These are phyloP conservation scores for Heterotilapia buettikoferi DNA, from an alignment of 2,113 vertebrate genomes.

Conservation along the genomic window DNA sequence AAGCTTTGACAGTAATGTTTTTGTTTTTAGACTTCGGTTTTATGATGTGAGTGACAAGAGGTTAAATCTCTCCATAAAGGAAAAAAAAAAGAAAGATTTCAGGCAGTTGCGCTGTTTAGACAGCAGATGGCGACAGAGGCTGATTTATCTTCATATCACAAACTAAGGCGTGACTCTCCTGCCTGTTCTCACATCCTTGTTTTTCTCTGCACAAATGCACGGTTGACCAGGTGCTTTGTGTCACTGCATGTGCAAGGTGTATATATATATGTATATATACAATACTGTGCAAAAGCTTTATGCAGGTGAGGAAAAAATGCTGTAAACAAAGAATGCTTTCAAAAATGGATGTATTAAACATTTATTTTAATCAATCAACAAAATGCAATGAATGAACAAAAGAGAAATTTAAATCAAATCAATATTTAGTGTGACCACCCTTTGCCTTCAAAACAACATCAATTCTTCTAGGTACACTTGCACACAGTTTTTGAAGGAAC, in stretches of 20 bases:
- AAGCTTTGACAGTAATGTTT: not conserved
- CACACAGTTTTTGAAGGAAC: not conserved
- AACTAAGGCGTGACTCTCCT: not conserved
- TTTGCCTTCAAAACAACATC: not conserved
- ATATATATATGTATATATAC: not conserved
- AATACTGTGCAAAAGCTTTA: not conserved
- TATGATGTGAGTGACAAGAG: not conserved
- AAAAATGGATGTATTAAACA: not conserved
- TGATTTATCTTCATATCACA: not conserved
- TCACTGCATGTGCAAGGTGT: not conserved
- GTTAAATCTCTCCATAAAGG: not conserved
- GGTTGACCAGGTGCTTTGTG: not conserved
- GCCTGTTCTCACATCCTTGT: not conserved
- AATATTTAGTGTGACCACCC: not conserved
- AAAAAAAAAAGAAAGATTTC: not conserved
- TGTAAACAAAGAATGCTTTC: not conserved
- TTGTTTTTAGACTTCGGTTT: not conserved
- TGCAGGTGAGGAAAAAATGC: not conserved
- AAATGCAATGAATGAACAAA: not conserved
- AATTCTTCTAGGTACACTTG: not conserved
- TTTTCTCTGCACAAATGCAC: not conserved
- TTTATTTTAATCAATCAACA: not conserved
- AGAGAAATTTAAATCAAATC: not conserved
- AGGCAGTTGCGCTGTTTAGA: not conserved
- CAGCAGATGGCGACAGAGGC: constrained; percentile 20